phyloP scores from a whole-genome alignment of 1,140 invertebrate species.

The Cotesia vestalis region DNA sequence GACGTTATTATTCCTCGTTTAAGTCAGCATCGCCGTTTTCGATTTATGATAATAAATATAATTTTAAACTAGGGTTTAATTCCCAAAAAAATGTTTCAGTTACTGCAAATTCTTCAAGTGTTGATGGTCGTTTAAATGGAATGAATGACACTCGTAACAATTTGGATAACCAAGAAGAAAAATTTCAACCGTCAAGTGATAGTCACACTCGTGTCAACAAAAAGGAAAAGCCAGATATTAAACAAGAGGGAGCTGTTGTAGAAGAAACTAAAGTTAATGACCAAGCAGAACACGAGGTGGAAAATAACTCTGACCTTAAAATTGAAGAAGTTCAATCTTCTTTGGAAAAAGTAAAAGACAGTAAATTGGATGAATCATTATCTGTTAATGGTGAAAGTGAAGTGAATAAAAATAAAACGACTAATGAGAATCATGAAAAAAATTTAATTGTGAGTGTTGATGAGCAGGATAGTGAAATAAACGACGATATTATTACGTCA shows the following conservation, averaged over 20 bases:
- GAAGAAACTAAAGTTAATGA: neutral
- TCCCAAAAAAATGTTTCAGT: conserved; percentile 26
- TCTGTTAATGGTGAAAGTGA: no score
- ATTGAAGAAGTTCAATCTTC: neutral
- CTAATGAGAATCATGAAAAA: no score
- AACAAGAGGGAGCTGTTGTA: neutral
- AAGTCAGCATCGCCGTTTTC: no score
- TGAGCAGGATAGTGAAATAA: no score
- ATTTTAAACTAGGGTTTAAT: conserved; percentile 4
- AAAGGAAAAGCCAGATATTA: neutral
- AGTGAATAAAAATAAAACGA: no score
- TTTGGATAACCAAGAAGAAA: conserved; percentile 8
- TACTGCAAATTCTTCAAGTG: conserved; percentile 8
- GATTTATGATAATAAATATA: no score
- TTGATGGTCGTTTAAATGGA: conserved; percentile 4
- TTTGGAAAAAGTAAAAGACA: no score
- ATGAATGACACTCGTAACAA: conserved; percentile 10
- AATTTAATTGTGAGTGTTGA: no score
- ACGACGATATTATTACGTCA: no score
- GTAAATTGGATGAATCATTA: no score
- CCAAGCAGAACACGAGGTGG: neutral
- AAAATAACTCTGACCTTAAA: neutral
- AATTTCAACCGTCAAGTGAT: neutral
- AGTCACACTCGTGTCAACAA: neutral
- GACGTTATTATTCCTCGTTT: neutral